A percentile compares a stretch with the other conserved stretches of the same genome.
phyloP scores from a whole-genome alignment of 37 sponge, comb jelly and placozoan genomes.

The Ephydatia muelleri region DNA sequence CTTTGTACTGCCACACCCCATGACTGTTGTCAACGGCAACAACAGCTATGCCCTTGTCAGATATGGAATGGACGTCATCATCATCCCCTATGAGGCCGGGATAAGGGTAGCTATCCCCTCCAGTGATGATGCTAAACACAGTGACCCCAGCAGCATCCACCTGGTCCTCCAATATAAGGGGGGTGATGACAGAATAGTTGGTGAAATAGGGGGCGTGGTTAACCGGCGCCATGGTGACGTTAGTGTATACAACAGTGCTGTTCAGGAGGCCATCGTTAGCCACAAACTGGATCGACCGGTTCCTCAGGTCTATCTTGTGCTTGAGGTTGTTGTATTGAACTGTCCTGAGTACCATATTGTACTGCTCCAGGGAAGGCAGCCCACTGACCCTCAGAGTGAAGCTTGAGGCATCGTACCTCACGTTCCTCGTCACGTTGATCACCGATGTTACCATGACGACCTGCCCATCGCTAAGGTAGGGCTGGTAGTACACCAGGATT shows the following conservation, averaged over 20 bases:
- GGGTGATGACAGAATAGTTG: slow-evolving; percentile 33
- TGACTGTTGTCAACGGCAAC: slow-evolving; percentile 55
- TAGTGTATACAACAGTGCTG: slow-evolving; percentile 60
- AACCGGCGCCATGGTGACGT: slow-evolving; percentile 44
- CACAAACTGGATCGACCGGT: slow-evolving; percentile 51
- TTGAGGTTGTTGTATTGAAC: slow-evolving; percentile 74
- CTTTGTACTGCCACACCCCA: slow-evolving; percentile 75
- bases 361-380: slow-evolving; percentile 74
- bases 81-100: slow-evolving; percentile 73
- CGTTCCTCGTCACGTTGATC: slow-evolving; percentile 55
- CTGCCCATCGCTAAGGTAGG: slow-evolving; percentile 20
- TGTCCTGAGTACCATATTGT: slow-evolving; percentile 49
- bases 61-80: slow-evolving; percentile 31
- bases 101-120: not conserved
- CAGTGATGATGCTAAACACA: slow-evolving; percentile 43
- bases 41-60: slow-evolving; percentile 76
- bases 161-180: slow-evolving; percentile 74
- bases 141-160: slow-evolving; percentile 44
- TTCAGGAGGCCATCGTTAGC: slow-evolving; percentile 70
- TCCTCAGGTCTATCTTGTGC: slow-evolving; percentile 45
- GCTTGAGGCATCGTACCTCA: slow-evolving; percentile 44
- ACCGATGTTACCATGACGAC: slow-evolving; percentile 41
- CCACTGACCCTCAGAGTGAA: slow-evolving; percentile 62
- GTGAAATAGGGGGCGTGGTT: slow-evolving; percentile 84
- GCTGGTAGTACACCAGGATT: slow-evolving; percentile 41